Base-by-base conservation (phyloP, 2,113 vertebrate genomes). In the Prunella himalayana region DNA sequence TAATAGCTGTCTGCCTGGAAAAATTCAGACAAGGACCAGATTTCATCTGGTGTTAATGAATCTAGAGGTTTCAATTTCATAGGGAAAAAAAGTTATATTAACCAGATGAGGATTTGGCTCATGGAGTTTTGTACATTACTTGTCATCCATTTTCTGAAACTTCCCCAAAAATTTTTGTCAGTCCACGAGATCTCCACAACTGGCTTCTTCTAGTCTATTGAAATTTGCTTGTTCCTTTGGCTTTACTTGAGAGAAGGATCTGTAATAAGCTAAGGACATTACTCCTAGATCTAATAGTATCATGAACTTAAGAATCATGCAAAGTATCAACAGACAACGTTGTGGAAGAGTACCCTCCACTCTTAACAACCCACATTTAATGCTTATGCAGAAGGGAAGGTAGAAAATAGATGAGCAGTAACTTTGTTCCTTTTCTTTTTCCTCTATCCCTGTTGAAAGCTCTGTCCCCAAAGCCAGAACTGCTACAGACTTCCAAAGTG, bases 41-140 rank as follows among this genome's bases (percentile, higher is more conserved):
- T 92, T 91, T 96, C 91, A 90, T 93, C 68, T 96, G 94, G 59
- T 93, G 93, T 90, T 93, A 96, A 96, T 95, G 92, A 90, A 82
- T 57, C 30, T 73, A 66, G 82, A 70, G 60, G 68, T 88, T 94
- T 94, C 61, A 75, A 42, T 94, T 97, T 93, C 93, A 78, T 13
- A 69, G 82, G 82, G 75, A 44, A 89, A 75, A 63, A 50, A 76
- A 45, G 20, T 85, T 89, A 83, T 86, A 88, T 88, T 93, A 94
- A 93, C 75, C 87, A 95, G 91, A 95, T 75, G 93, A 96, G 85
- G 63, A 81, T 60, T 95, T 95, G 84, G 79, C 90, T 88, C 35
- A 44, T 44, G n/a, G 63, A 84, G 51, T 77, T 95, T 94, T 72
- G 45, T 69, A 77, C 22, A 49, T 82, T 77, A 88, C 50, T 90